These are phyloP conservation scores for Pelobates cultripes DNA, from an alignment of 2,797 vertebrate species.

Conservation along the genomic window DNA sequence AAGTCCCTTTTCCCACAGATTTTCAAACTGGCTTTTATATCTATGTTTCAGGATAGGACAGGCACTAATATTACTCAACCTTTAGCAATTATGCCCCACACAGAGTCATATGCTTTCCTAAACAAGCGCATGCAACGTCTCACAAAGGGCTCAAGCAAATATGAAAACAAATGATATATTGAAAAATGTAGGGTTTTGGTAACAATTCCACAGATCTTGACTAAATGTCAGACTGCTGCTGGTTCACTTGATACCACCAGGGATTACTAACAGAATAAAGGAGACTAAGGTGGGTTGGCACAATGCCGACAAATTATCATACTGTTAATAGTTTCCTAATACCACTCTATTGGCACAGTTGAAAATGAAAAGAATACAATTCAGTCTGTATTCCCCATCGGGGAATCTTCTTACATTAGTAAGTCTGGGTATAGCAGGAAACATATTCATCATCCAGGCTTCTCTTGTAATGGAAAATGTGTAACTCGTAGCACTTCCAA, in stretches of 20 bases:
- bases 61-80: no score
- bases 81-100: no score
- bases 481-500: background rate
- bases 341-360: background rate
- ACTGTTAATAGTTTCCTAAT: conserved; percentile 5
- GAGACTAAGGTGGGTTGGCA: background rate
- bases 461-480: background rate
- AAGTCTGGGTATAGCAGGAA: background rate
- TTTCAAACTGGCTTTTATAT: no score
- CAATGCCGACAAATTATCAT: conserved; percentile 8
- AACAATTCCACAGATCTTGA: background rate
- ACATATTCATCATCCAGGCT: conserved; percentile 7
- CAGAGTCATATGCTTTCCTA: no score
- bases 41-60: no score
- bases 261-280: background rate
- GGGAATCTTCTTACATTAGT: background rate
- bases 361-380: conserved; percentile 1
- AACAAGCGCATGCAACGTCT: no score
- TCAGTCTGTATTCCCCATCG: conserved; percentile 11
- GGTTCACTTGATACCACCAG: background rate
- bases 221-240: background rate
- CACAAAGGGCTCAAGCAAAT: no score
- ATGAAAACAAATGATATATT: no score
- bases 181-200: background rate
- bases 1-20: no score